phyloP scores from a whole-genome alignment of 2,888 invertebrate genomes.

The Tholera decimalis region DNA sequence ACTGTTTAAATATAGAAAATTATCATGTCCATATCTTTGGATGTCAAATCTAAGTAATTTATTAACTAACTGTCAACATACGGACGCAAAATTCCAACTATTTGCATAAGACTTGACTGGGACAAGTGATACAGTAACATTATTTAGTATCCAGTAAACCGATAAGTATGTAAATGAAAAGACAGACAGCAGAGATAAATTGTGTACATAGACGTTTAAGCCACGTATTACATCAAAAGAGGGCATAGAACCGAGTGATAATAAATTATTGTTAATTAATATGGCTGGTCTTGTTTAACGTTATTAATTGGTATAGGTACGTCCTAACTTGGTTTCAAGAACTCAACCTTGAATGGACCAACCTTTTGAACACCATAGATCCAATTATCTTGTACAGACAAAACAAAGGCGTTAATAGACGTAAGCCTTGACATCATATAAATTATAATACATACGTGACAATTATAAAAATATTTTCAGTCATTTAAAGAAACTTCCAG shows the following conservation, averaged over 20 bases:
- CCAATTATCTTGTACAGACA: conserved; percentile 37
- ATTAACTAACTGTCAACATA: conserved; percentile 52
- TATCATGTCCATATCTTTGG: conserved; percentile 60
- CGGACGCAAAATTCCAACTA: conserved; percentile 61
- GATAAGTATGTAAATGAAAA: conserved; percentile 76
- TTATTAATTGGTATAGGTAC: conserved; percentile 41
- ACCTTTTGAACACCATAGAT: conserved; percentile 48
- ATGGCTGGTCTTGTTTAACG: conserved; percentile 24
- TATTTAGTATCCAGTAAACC: conserved; percentile 67
- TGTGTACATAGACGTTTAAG: conserved; percentile 61
- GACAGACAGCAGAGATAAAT: conserved; percentile 60
- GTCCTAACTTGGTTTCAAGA: conserved; percentile 21
- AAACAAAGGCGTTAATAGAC: conserved; percentile 32
- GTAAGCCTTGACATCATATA: conserved; percentile 46
- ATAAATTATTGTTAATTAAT: conserved; percentile 42
- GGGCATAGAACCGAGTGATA: conserved; percentile 42
- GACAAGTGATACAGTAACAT: conserved; percentile 64
- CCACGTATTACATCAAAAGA: conserved; percentile 51
- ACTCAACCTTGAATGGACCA: conserved; percentile 47
- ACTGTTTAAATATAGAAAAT: conserved; percentile 59
- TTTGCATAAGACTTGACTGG: conserved; percentile 66
- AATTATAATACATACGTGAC: conserved; percentile 32
- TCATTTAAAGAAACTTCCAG: conserved; percentile 15
- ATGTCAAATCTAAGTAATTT: conserved; percentile 68
- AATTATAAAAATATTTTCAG: conserved; percentile 12